Percentiles rank a stretch among this genome's conserved stretches.
phyloP scores from a whole-genome alignment of 2,888 invertebrate species.

The Leptopilina syphax region DNA sequence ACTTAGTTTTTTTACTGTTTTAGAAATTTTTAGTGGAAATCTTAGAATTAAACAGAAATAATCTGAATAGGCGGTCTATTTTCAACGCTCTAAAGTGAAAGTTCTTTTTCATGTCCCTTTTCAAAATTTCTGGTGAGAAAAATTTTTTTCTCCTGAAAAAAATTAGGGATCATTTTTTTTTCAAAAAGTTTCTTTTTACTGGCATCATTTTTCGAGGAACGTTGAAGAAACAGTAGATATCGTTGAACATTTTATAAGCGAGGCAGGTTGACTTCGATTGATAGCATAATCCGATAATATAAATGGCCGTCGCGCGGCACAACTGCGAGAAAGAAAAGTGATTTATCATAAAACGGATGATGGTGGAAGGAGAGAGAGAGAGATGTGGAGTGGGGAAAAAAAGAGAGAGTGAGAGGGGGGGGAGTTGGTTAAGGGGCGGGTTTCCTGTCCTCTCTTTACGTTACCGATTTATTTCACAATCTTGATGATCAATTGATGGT shows the following conservation, averaged over 20 bases:
- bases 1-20: no score
- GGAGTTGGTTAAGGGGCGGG: slow-evolving; percentile 31
- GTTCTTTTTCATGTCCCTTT: neutral
- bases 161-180: neutral
- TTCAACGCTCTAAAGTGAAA: neutral
- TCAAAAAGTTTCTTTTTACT: neutral
- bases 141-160: neutral
- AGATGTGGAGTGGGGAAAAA: slow-evolving; percentile 3
- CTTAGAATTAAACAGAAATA: no score
- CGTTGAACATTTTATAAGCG: slow-evolving; percentile 27
- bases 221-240: slow-evolving; percentile 18
- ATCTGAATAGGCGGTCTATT: neutral
- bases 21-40: no score
- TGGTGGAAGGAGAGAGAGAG: slow-evolving; percentile 35
- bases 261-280: slow-evolving; percentile 66
- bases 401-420: no score
- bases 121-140: neutral
- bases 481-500: slow-evolving; percentile 27
- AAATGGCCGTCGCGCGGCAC: slow-evolving; percentile 59
- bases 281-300: slow-evolving; percentile 69
- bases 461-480: slow-evolving; percentile 64
- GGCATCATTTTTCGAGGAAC: neutral
- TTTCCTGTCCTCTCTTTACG: slow-evolving; percentile 65
- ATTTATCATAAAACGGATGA: slow-evolving; percentile 63
- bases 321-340: slow-evolving; percentile 57